Base-by-base conservation (phyloP, 2,113 vertebrate species). In the Ifrita kowaldi region DNA sequence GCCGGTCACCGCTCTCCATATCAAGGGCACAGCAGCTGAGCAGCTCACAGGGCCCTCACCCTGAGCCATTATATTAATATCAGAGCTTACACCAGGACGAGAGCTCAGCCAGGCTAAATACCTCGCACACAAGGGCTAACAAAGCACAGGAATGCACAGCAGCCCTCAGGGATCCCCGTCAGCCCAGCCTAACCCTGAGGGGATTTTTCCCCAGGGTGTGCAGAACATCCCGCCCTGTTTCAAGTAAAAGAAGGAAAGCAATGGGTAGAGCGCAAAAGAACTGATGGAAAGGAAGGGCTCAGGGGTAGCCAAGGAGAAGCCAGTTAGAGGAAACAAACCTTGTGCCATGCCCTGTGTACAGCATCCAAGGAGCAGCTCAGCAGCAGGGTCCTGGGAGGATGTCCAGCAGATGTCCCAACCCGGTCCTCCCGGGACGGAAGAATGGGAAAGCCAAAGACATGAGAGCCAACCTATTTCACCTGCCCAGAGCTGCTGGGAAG, bases 21-120 rank as follows among this genome's bases (percentile, higher is more conserved):
- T 3, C 35, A 86, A 96, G 93, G 96, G 39, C 90, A 77, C n/a
- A 9, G 11, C 1, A 13, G n/a, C 7, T 77, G 87, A 95, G 63
- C 78, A 73, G 53, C 77, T 92, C 91, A 60, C 46, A 42, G 27
- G 41, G 79, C 71, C 71, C 63, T 82, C 12, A 3, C 24, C 64
- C 75, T 93, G 84, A 96, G 63, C 55, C 68, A 75, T 44, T 70
- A 18, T 78, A 90, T 81, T 97, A 96, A 94, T 96, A 92, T 97
- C 82, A 88, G 89, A 90, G 93, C 95, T 96, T 94, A 95, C 49
- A 93, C 14, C 7, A 24, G 60, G 71, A 70, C 2, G 0, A 78
- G 88, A 90, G 90, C 85, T 96, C 93, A 96, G 79, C 52, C 79
- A 60, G 80, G 22, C 52, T 94, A 94, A 97, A 79, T 79, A 93